Percentiles rank a stretch among this genome's conserved stretches.
These are phyloP conservation scores for Anas platyrhynchos DNA, from an alignment of 2,113 vertebrate genomes.

Conservation along the genomic window DNA sequence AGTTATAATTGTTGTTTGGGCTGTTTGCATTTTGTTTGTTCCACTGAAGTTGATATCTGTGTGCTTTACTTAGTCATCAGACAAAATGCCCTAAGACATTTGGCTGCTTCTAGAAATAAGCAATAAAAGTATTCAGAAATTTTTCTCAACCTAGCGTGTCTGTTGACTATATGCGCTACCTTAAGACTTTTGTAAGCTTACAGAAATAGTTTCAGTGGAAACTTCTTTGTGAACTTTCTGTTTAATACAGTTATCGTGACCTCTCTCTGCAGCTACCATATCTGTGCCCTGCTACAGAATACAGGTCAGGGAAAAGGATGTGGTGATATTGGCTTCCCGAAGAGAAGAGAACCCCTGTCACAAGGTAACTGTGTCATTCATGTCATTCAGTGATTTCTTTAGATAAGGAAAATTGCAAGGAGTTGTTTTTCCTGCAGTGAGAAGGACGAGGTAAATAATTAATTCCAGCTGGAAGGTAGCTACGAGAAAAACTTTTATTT, in stretches of 20 bases:
- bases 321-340: background rate
- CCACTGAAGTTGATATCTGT: background rate
- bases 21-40: background rate
- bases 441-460: conserved; percentile 36
- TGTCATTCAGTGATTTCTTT: background rate
- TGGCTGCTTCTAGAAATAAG: background rate
- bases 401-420: conserved; percentile 35
- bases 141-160: background rate
- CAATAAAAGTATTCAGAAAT: background rate
- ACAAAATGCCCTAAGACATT: background rate
- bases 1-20: background rate
- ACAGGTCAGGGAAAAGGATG: background rate
- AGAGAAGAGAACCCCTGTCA: background rate
- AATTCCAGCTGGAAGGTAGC: background rate
- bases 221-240: background rate
- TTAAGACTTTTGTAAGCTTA: background rate
- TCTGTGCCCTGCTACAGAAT: background rate
- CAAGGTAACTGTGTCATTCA: background rate
- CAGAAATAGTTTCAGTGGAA: background rate
- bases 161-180: background rate
- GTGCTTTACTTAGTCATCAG: background rate
- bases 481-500: background rate
- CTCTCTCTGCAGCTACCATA: background rate
- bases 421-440: background rate
- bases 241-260: background rate